phyloP scores from a whole-genome alignment of 2,888 invertebrate species.

The Pachydiplax longipennis region DNA sequence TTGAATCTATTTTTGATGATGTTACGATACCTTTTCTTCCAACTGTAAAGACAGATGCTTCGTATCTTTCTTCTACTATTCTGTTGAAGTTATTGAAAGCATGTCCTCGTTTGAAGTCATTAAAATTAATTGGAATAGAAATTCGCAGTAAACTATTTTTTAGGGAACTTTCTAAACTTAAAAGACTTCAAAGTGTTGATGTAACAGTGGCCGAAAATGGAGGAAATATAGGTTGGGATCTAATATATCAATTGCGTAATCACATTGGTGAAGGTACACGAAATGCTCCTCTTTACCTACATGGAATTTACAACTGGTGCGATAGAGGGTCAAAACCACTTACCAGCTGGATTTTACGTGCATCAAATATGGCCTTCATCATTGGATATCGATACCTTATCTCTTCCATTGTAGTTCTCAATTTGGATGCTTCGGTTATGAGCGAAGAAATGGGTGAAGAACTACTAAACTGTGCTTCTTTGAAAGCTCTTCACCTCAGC shows the following conservation, averaged over 20 bases:
- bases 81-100: neutral
- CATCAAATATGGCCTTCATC: neutral
- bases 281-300: neutral
- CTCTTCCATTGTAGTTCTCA: neutral
- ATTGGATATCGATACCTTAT: neutral
- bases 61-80: neutral
- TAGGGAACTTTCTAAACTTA: neutral
- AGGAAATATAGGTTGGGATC: neutral
- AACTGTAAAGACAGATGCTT: neutral
- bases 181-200: neutral
- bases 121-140: neutral
- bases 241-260: neutral
- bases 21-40: neutral
- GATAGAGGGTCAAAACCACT: neutral
- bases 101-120: neutral
- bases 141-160: neutral
- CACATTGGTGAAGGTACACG: neutral
- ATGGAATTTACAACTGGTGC: neutral
- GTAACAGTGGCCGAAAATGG: neutral
- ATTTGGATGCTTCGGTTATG: neutral
- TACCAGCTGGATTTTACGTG: neutral
- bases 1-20: slow-evolving; percentile 4
- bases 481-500: neutral
- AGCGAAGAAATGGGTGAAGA: neutral
- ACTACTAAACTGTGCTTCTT: neutral